Conservation (phyloP, 2,888 invertebrate species). For the Latrodectus hesperus region DNA sequence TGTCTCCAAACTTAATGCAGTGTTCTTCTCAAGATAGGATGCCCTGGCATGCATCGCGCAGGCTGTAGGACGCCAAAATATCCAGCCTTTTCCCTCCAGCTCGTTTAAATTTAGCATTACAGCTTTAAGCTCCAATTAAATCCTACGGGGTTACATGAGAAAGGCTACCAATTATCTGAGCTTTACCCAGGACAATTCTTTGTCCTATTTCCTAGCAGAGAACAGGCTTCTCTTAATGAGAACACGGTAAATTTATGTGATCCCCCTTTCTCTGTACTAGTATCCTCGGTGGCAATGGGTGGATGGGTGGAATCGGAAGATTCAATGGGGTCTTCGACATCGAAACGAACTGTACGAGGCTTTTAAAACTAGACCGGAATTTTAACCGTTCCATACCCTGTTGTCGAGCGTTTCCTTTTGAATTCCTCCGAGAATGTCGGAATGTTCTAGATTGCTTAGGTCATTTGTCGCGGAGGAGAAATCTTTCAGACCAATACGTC, state of each 20-base stretch:
- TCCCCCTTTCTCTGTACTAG: not conserved
- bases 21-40: not conserved
- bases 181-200: conserved; percentile 22
- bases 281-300: not conserved
- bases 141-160: conserved; percentile 1
- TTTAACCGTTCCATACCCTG: not conserved
- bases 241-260: conserved; percentile 16
- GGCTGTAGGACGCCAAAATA: conserved; percentile 11
- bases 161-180: conserved; percentile 17
- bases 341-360: not conserved
- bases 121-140: conserved; percentile 38
- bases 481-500: not conserved
- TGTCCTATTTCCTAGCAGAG: conserved; percentile 11
- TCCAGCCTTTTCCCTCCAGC: not conserved
- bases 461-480: not conserved
- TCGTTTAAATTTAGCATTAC: conserved; percentile 17
- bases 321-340: conserved; percentile 5
- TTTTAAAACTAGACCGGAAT: conserved; percentile 1
- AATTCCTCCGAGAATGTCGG: not conserved
- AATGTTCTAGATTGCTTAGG: conserved; percentile 1
- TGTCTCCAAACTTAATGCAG: conserved; percentile 16
- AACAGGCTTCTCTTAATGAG: conserved; percentile 23
- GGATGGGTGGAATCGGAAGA: conserved; percentile 2
- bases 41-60: not conserved
- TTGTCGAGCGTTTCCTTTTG: conserved; percentile 5